Conservation (phyloP, 2,797 vertebrate genomes). For the Acomys russatus region DNA sequence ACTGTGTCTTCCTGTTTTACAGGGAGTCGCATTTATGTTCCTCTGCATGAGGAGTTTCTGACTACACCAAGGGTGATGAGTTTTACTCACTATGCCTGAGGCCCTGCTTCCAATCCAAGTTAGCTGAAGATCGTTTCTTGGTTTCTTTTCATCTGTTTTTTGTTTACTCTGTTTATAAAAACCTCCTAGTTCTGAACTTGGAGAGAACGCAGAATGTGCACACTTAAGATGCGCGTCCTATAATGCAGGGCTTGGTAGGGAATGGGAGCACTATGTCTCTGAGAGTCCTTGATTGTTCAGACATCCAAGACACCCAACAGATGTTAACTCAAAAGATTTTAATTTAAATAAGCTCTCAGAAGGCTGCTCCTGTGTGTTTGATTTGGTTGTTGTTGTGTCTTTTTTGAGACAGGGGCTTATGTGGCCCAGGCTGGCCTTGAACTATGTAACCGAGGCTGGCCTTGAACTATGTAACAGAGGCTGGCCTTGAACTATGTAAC, state of each 20-base stretch:
- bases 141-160: slow-evolving; percentile 46
- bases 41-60: neutral
- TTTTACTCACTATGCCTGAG: neutral
- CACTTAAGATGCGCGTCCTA: neutral
- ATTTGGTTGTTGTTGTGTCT: neutral
- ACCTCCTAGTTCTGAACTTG: slow-evolving; percentile 1
- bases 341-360: slow-evolving; percentile 3
- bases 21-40: neutral
- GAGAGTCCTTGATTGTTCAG: neutral
- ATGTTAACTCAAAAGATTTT: neutral
- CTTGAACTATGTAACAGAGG: neutral
- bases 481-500: neutral
- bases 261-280: neutral
- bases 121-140: neutral
- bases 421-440: neutral
- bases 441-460: neutral
- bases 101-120: neutral
- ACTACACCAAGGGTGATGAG: neutral
- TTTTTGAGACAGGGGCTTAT: neutral
- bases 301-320: neutral
- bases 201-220: neutral
- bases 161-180: slow-evolving; percentile 34
- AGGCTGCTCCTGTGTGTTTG: neutral
- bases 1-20: neutral
- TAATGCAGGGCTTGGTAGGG: neutral